A percentile compares a stretch with the other conserved stretches of the same genome.
Conservation (phyloP, 2,888 invertebrate genomes). For the Aphrophora alni region DNA sequence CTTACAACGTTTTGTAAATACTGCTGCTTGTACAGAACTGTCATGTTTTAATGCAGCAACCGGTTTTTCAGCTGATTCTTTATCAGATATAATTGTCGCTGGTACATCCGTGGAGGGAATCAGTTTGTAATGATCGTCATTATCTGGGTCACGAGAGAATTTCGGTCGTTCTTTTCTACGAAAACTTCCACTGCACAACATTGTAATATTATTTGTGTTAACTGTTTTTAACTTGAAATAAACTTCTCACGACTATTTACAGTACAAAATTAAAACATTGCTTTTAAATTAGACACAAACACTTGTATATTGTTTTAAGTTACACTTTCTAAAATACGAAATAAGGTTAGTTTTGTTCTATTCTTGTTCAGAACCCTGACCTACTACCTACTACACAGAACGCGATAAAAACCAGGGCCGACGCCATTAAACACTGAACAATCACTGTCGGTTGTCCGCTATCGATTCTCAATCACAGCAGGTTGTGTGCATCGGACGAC, state of each 20-base stretch:
- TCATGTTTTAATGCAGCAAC: neutral
- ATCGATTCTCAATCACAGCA: neutral
- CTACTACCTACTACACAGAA: neutral
- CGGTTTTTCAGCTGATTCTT: neutral
- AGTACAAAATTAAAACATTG: neutral
- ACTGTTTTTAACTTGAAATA: no score
- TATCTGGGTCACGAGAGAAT: constrained; percentile 20
- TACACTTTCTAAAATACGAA: neutral
- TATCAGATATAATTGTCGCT: neutral
- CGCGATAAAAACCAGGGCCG: neutral
- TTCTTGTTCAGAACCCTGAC: no score
- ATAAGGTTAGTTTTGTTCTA: neutral
- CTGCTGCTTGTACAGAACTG: neutral
- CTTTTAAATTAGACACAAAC: neutral
- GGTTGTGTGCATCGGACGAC: neutral
- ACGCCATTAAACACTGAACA: no score
- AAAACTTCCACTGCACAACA: constrained; percentile 27
- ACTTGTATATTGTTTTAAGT: neutral
- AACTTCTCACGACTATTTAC: no score
- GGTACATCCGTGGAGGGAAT: neutral
- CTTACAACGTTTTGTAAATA: neutral
- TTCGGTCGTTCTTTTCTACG: constrained; percentile 25
- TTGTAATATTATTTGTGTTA: neutral
- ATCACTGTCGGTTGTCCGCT: neutral
- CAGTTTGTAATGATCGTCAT: constrained; percentile 19